These are phyloP conservation scores for Cinara cedri DNA, from an alignment of 2,888 invertebrate species.

Conservation along the genomic window DNA sequence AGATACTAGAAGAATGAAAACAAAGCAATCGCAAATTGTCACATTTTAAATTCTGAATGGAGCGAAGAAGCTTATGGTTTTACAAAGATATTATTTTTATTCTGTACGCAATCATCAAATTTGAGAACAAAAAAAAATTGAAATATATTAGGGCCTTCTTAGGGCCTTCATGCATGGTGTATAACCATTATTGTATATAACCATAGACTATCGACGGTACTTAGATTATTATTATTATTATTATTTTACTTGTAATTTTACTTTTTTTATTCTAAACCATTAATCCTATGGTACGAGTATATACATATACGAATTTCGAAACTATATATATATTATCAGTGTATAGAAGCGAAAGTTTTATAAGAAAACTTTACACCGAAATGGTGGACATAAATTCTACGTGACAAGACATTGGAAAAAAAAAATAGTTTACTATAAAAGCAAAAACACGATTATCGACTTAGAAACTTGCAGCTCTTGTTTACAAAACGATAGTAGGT, in stretches of 20 bases:
- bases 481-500: not conserved
- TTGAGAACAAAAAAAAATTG: too few species aligned
- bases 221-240: not conserved
- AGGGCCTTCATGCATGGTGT: too few species aligned
- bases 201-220: too few species aligned
- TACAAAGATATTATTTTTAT: too few species aligned
- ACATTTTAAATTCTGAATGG: too few species aligned
- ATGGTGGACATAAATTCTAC: slow-evolving; percentile 38
- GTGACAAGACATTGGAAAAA: slow-evolving; percentile 51
- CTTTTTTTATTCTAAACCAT: slow-evolving; percentile 15
- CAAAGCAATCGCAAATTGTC: too few species aligned
- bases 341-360: slow-evolving; percentile 35
- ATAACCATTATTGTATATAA: slow-evolving; percentile 1
- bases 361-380: slow-evolving; percentile 32
- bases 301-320: slow-evolving; percentile 11
- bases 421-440: slow-evolving; percentile 14
- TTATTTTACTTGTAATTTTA: slow-evolving; percentile 5
- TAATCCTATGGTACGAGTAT: not conserved
- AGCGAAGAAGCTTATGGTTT: too few species aligned
- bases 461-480: slow-evolving; percentile 7
- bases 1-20: too few species aligned
- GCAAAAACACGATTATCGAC: slow-evolving; percentile 40
- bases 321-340: not conserved
- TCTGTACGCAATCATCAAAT: too few species aligned
- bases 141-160: too few species aligned